These are phyloP conservation scores for Melopsittacus undulatus DNA, from an alignment of 2,797 vertebrate species.

Conservation along the genomic window DNA sequence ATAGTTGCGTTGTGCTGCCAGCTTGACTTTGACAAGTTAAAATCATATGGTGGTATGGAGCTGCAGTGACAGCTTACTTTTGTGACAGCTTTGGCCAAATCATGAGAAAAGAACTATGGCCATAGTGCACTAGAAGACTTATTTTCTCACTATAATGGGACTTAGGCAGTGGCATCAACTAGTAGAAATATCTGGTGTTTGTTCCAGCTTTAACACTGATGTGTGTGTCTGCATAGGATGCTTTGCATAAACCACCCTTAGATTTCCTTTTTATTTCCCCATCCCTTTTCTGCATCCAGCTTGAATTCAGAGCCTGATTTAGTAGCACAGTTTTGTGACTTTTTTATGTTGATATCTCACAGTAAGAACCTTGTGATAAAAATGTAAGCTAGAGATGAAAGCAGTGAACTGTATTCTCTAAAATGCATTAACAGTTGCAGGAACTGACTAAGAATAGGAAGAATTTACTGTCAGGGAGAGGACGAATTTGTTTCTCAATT, in stretches of 20 bases:
- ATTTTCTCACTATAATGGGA: background rate
- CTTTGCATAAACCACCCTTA: background rate
- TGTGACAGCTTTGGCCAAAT: background rate
- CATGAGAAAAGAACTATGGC: background rate
- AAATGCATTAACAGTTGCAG: background rate
- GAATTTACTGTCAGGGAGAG: background rate
- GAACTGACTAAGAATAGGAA: background rate
- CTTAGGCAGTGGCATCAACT: background rate
- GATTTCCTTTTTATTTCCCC: background rate
- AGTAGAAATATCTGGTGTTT: background rate
- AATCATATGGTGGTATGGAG: background rate
- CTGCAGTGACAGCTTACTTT: background rate
- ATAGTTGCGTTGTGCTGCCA: background rate
- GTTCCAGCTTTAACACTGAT: background rate
- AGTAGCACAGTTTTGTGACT: background rate
- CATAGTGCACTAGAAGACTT: background rate
- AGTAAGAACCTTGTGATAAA: background rate
- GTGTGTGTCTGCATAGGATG: background rate
- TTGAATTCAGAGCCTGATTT: background rate
- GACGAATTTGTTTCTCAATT: background rate
- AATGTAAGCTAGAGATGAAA: background rate
- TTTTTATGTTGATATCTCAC: background rate
- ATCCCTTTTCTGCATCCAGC: background rate
- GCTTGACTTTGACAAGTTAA: background rate
- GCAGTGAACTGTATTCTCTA: background rate